These are phyloP conservation scores for Dromaius novaehollandiae DNA, from an alignment of 2,113 vertebrate genomes.

Conservation along the genomic window DNA sequence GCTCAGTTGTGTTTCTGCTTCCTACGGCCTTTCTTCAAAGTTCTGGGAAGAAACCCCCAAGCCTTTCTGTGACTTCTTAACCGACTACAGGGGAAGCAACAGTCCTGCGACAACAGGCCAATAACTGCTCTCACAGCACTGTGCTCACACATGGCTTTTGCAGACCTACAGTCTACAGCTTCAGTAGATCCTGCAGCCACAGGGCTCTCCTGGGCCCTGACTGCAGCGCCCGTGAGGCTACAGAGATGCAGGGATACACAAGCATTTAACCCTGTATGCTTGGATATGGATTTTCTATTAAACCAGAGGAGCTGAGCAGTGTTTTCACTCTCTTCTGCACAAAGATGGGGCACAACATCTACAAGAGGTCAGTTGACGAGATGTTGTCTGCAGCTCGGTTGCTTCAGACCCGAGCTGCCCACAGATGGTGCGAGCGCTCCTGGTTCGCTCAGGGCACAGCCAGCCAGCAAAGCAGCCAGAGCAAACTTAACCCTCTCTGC, in stretches of 20 bases:
- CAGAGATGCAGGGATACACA: too few species aligned
- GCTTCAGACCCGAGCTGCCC: neutral
- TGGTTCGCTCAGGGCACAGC: neutral
- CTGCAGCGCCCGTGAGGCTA: neutral
- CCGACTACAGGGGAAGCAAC: too few species aligned
- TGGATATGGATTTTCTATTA: neutral
- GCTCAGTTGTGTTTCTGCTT: neutral
- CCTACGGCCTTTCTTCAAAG: neutral
- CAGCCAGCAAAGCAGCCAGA: neutral
- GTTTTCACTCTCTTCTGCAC: neutral
- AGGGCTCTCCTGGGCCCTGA: neutral
- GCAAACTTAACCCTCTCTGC: neutral
- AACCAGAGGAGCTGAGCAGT: neutral
- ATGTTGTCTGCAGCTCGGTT: neutral
- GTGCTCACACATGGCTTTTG: neutral
- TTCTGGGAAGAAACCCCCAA: neutral
- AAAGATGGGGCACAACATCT: accelerated
- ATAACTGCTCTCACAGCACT: neutral
- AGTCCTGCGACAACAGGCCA: neutral
- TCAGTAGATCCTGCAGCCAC: too few species aligned
- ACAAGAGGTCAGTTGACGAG: neutral
- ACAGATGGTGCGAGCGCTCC: neutral
- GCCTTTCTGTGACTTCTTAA: neutral
- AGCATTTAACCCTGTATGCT: too few species aligned
- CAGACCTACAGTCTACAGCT: too few species aligned